Evolutionary conservation across 2,113 vertebrate genomes (phyloP).

Genomic region (Ranitomeya imitator): DNA sequence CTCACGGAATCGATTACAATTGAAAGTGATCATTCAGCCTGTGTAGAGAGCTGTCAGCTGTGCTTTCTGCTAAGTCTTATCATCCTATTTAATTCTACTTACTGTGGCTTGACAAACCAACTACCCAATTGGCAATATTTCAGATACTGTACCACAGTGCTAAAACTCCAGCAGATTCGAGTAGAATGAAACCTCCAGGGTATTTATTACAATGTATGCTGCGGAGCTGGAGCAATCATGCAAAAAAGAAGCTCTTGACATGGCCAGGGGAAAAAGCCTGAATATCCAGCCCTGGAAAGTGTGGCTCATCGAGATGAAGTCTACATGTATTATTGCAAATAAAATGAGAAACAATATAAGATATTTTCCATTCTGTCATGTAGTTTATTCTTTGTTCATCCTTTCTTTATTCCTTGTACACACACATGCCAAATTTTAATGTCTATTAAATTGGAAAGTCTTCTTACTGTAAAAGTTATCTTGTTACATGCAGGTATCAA

Average conservation of each 20-base stretch:
- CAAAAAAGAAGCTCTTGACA: constrained; percentile 43
- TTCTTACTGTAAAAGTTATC: background rate
- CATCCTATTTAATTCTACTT: constrained; percentile 75
- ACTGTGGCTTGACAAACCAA: constrained; percentile 71
- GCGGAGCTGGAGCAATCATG: constrained; percentile 48
- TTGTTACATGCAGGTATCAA: no score
- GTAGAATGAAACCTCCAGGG: constrained; percentile 52
- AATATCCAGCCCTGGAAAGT: background rate
- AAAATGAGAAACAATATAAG: background rate
- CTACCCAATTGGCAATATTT: constrained; percentile 65
- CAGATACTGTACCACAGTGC: constrained; percentile 59
- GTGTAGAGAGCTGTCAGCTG: constrained; percentile 80
- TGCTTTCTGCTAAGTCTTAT: constrained; percentile 71
- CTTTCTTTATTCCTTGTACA: no score
- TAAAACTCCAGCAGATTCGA: constrained; percentile 43
- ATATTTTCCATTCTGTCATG: background rate
- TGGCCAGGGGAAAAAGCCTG: background rate
- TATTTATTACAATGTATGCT: constrained; percentile 44
- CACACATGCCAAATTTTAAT: background rate
- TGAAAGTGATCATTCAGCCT: constrained; percentile 85
- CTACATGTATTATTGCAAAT: constrained; percentile 5
- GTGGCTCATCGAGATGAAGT: constrained; percentile 10
- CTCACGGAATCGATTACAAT: constrained; percentile 85
- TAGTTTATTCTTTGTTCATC: background rate
- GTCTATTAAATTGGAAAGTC: background rate